Percentiles rank a stretch among this genome's conserved stretches.
Evolutionary conservation across 2,797 vertebrate genomes (phyloP).

Genomic region (Sebastes vulpes): DNA sequence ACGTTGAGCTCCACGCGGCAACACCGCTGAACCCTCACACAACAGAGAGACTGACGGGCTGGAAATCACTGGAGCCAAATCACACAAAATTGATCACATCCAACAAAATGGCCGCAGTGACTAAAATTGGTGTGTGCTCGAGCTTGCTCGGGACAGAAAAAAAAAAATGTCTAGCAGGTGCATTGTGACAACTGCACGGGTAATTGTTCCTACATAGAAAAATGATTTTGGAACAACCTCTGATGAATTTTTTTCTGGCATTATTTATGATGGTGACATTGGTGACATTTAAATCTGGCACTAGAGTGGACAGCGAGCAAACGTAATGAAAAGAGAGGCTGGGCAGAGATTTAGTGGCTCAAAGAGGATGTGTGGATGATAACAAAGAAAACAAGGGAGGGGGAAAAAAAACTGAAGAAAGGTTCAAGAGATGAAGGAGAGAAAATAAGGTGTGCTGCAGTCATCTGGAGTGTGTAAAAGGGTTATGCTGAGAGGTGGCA

Average conservation of each 20-base stretch:
- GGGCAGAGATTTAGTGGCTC: conserved; percentile 5
- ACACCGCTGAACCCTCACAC: conserved; percentile 29
- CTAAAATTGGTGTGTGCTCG: conserved; percentile 69
- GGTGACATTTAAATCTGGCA: conserved; percentile 6
- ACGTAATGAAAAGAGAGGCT: conserved; percentile 1
- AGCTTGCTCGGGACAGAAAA: conserved; percentile 25
- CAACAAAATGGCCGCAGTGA: conserved; percentile 79
- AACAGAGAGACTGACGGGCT: conserved; percentile 51
- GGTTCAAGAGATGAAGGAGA: conserved; percentile 35
- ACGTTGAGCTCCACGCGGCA: conserved; percentile 29
- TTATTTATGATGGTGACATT: neutral
- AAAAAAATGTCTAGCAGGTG: neutral
- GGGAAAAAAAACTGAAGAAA: conserved; percentile 6
- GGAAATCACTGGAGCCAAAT: conserved; percentile 74
- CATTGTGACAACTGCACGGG: conserved; percentile 10
- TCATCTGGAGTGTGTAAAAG: conserved; percentile 74
- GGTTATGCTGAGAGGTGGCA: conserved; percentile 74
- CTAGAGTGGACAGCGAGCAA: neutral
- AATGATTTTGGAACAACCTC: neutral
- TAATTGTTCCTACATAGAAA: neutral
- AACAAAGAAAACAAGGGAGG: conserved; percentile 38
- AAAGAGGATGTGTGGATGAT: conserved; percentile 46
- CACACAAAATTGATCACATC: conserved; percentile 83
- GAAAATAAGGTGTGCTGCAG: conserved; percentile 65
- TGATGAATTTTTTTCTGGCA: conserved; percentile 12